These are phyloP conservation scores for Furcifer pardalis DNA, from an alignment of 2,797 vertebrate genomes.

Conservation along the genomic window DNA sequence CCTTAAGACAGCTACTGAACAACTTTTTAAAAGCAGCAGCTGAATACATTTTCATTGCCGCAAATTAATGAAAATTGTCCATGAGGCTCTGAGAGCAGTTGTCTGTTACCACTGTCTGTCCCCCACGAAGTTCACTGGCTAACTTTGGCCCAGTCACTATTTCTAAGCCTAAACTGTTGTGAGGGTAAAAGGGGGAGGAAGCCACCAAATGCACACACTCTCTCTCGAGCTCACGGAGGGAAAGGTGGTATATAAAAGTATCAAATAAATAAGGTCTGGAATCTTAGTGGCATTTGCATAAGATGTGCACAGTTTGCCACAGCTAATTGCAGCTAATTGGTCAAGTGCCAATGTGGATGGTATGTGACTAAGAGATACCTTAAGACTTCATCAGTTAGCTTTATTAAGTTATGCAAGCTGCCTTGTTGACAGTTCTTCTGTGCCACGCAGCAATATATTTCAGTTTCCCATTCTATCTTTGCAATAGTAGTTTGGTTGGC, in stretches of 20 bases:
- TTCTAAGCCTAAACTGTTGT: neutral
- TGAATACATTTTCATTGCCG: neutral
- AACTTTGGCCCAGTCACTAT: neutral
- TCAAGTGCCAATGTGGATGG: too few relatives aligned
- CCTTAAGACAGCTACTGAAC: neutral
- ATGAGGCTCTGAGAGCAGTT: neutral
- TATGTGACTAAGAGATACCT: too few relatives aligned
- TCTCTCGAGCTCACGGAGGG: neutral
- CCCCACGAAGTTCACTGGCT: neutral
- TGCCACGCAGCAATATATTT: neutral
- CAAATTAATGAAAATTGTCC: too few relatives aligned
- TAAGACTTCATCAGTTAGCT: too few relatives aligned
- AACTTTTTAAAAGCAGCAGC: neutral
- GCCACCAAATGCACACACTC: too few relatives aligned
- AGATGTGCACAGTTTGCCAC: too few relatives aligned
- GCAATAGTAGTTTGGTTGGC: neutral
- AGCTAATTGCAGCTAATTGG: too few relatives aligned
- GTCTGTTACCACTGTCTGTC: neutral
- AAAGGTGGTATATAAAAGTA: neutral
- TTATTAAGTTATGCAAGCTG: too few relatives aligned
- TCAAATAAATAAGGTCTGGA: too few relatives aligned
- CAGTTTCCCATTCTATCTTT: neutral
- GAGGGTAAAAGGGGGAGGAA: neutral
- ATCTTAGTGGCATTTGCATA: too few relatives aligned
- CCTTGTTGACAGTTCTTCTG: too few relatives aligned